Base-by-base conservation (phyloP, 2,113 vertebrate species). In the Oceanodroma tethys region DNA sequence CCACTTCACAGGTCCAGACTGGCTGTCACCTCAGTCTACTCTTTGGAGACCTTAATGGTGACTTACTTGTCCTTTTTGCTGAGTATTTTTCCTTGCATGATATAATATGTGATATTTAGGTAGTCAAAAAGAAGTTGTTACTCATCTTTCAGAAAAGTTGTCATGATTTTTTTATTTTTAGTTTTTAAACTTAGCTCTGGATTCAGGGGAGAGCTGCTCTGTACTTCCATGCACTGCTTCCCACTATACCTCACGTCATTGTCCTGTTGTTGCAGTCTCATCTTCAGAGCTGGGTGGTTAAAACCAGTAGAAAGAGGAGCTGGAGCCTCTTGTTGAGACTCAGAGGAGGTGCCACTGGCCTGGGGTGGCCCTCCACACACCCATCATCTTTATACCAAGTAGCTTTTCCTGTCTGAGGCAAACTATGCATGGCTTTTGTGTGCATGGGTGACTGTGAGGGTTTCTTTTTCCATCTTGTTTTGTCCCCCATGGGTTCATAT, bases 391-490 rank as follows among this genome's bases (percentile, higher is more conserved):
- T 75, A 68, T 13, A 79, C n/a, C 21, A 71, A 59, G 45, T 7
- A 52, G 3, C 1, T 92, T 85, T 82, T 86, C 53, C 22, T 68
- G 10, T 65, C 32, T 40, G 21, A 80, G 67, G 43, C 23, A 92
- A 85, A 32, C 1, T 10, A 9, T 7, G 21, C 23, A 12, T 5
- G 25, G 4, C 8, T 90, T 71, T 90, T 42, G 4, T 60, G 47
- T 0, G 0, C 12, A 43, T 16, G 15, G 4, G 4, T 72, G 79
- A 72, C 14, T 10, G 3, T 16, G 17, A 59, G 8, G 7, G 10
- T 15, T 80, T 75, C 2, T 58, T 75, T 84, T 68, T 30, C 38
- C 11, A 6, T 36, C 16, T 63, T 67, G 10, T 53, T 70, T 84
- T 84, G 36, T 27, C 15, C 84, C 17, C 16, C 55, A 38, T 1